Evolutionary conservation across 2,797 vertebrate species (phyloP), one percentile per base, ranked within the genome.

Genomic region (Rhodeus uyekii): DNA sequence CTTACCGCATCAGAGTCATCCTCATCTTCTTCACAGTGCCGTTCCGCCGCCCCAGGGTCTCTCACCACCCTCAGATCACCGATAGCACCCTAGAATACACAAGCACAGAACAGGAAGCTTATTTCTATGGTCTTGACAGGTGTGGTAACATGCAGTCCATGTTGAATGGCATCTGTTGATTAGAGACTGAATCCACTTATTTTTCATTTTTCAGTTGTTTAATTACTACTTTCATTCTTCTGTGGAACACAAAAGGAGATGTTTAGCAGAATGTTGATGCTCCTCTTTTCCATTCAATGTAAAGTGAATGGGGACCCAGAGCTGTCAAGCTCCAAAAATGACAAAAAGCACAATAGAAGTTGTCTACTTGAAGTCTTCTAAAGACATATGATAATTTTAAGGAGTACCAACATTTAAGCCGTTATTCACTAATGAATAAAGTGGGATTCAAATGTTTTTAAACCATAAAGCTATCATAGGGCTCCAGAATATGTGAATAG

Each of bases 11-110:
- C 97, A 0, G 85, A 85, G 22, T 98, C 97, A 0, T 97, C 97
- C 10, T 95, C 97, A 0, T 97, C 97, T 0, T 98, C 98, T 67
- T 96, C 95, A 1, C 98, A 99, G 83, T 95, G 94, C n/a, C 68
- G 88, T 73, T 95, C 95, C 0, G 96, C 96, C 0, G 93, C 96
- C 0, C 83, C 90, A 0, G 96, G 95, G 91, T 98, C 94, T 78
- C 92, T 93, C 64, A 92, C 90, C 58, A 99, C 90, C 84, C 90
- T 95, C 88, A 99, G 89, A 78, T 99, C 97, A 0, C 95, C 91
- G 1, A 99, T 97, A 78, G 93, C 88, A 0, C 98, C 98, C 98
- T 99, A 87, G 13, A 86, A 84, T 12, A 84, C 48, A 83, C 24
- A 50, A 44, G 44, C 53, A 71, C n/a, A 18, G 69, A 38, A 68